Percentiles rank a stretch among this genome's conserved stretches.
phyloP scores from a whole-genome alignment of 2,888 invertebrate genomes.

The Liodrosophila aerea region DNA sequence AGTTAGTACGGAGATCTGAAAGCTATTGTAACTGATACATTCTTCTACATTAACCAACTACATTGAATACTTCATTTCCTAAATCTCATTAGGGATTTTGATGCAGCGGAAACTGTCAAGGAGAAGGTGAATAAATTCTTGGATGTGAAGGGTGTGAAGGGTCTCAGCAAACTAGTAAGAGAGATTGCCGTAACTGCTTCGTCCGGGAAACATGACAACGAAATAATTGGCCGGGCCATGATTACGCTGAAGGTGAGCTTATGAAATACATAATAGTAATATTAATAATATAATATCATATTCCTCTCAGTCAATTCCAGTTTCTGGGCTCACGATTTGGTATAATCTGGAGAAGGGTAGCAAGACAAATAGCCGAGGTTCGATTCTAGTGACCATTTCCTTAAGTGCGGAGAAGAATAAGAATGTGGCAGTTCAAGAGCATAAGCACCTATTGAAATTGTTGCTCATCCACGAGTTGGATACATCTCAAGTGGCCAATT shows the following conservation, averaged over 20 bases:
- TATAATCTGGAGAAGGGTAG: constrained; percentile 92
- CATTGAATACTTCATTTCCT: too few species aligned
- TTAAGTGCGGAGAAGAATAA: constrained; percentile 94
- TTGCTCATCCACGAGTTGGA: constrained; percentile 91
- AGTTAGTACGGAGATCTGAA: constrained; percentile 35
- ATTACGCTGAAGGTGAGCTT: constrained; percentile 87
- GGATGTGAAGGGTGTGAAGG: constrained; percentile 93
- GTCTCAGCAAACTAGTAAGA: constrained; percentile 91
- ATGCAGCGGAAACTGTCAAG: constrained; percentile 93
- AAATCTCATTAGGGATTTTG: constrained; percentile 91
- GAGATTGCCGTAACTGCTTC: constrained; percentile 97
- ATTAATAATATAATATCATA: constrained; percentile 73
- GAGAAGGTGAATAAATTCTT: constrained; percentile 93
- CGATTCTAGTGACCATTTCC: constrained; percentile 91
- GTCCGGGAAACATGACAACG: constrained; percentile 96
- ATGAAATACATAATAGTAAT: neutral
- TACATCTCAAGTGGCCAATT: constrained; percentile 88
- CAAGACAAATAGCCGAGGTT: constrained; percentile 91
- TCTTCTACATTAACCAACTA: too few species aligned
- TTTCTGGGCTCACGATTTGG: constrained; percentile 96
- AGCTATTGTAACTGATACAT: too few species aligned
- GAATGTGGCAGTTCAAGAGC: constrained; percentile 92
- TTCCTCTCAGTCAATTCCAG: constrained; percentile 92
- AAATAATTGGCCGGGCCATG: constrained; percentile 94
- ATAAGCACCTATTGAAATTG: constrained; percentile 89